phyloP scores from a whole-genome alignment of 2,888 invertebrate genomes.

The Diploptera punctata region DNA sequence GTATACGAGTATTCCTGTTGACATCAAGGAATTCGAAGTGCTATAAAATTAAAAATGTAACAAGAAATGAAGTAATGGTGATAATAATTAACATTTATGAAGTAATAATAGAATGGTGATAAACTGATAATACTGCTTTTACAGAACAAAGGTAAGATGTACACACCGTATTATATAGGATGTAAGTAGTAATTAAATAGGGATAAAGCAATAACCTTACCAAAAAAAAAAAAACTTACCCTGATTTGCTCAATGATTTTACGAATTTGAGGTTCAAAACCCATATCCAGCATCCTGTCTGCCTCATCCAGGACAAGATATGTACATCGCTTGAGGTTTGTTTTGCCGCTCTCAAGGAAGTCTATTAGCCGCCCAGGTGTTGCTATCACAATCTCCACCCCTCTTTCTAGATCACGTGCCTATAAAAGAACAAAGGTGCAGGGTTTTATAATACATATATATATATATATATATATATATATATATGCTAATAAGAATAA shows the following conservation, averaged over 20 bases:
- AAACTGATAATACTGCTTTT: too few relatives aligned
- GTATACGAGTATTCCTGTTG: too few relatives aligned
- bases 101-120: too few relatives aligned
- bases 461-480: too few relatives aligned
- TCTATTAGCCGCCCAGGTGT: constrained; percentile 96
- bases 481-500: too few relatives aligned
- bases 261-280: constrained; percentile 96
- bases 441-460: too few relatives aligned
- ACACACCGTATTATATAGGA: too few relatives aligned
- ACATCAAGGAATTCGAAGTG: too few relatives aligned
- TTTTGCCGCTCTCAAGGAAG: constrained; percentile 82
- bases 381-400: constrained; percentile 94
- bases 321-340: constrained; percentile 78
- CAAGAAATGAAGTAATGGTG: too few relatives aligned
- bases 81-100: too few relatives aligned
- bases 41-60: too few relatives aligned
- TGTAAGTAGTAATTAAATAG: not conserved
- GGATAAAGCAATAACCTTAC: not conserved
- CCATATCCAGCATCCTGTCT: constrained; percentile 98
- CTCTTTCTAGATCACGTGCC: constrained; percentile 78
- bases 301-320: constrained; percentile 94
- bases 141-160: too few relatives aligned
- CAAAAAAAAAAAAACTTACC: constrained; percentile 50
- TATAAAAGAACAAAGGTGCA: constrained; percentile 49
- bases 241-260: constrained; percentile 95